These are phyloP conservation scores for Parnassius orleans DNA, from an alignment of 2,888 invertebrate genomes.

Conservation along the genomic window DNA sequence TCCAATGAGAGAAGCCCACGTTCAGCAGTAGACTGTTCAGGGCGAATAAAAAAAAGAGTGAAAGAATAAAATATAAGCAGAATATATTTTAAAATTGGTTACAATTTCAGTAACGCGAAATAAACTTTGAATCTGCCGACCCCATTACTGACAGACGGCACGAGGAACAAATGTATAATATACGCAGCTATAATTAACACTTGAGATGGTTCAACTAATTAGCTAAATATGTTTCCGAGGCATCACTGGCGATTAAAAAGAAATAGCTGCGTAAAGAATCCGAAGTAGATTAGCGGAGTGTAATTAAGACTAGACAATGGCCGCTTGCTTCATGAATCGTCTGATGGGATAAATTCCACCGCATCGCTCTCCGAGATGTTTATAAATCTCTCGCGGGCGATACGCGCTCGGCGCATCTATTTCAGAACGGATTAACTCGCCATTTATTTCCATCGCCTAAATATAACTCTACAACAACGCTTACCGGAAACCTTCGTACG, in stretches of 20 bases:
- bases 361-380: slow-evolving; percentile 1
- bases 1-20: too few species aligned
- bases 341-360: slow-evolving; percentile 1
- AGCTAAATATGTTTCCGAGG: background rate
- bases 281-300: slow-evolving; percentile 11
- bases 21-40: too few species aligned
- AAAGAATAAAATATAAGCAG: too few species aligned
- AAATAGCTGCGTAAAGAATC: slow-evolving; percentile 4
- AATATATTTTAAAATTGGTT: too few species aligned
- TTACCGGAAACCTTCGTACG: slow-evolving; percentile 4
- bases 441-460: slow-evolving; percentile 10
- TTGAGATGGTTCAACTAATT: slow-evolving; percentile 3
- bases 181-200: background rate
- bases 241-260: background rate
- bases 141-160: too few species aligned
- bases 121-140: too few species aligned
- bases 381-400: background rate
- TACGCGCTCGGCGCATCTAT: background rate
- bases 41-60: too few species aligned
- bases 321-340: slow-evolving; percentile 1
- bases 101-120: too few species aligned
- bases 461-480: slow-evolving; percentile 8
- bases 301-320: slow-evolving; percentile 6
- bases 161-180: background rate
- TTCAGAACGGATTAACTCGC: slow-evolving; percentile 6